Evolutionary conservation across 2,888 invertebrate genomes (phyloP), one percentile per base, ranked within the genome.

Genomic region (Ormyrus rosae): DNA sequence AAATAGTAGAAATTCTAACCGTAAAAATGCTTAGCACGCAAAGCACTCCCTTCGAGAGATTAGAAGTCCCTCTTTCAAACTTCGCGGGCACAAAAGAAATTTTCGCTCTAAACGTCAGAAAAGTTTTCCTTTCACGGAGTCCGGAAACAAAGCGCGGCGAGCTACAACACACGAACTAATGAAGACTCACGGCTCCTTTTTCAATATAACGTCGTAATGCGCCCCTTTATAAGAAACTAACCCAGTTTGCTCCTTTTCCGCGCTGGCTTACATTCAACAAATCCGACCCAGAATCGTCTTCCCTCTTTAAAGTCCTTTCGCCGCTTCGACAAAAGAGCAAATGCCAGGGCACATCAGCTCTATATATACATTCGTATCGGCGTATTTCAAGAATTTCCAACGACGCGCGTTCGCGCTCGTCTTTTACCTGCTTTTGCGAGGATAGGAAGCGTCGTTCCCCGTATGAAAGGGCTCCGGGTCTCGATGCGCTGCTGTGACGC

Each of bases 201-300:
- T 73, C 61, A 68, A 67, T 50, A 67, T 50, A 67, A 65, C 55
- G 65, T 34, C 56, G 61, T 79, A 74, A 79, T 79, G 19, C 34
- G 34, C 56, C 53, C 58, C 58, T 74, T 79, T 45, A 34, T 34
- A 34, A 50, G 50, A 63, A 79, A 68, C 60, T 61, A 56, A 51
- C 50, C 11, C 45, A 34, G 63, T 46, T 46, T 48, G 5, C 53
- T 34, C 9, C 55, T 56, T 64, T 45, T 11, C 50, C 11, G 34
- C 34, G 34, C 34, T 13, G 46, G 53, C 61, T 74, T 74, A 50
- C 58, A 13, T 48, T 56, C 50, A 3, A 9, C 63, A 71, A 78
- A 71, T 78, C 56, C 77, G 71, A 78, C 48, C 60, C 9, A 60
- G 71, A 78, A 60, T 74, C 67, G 64, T 45, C 74, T 56, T 69